Evolutionary conservation across 2,888 invertebrate genomes (phyloP).

Genomic region (Lumbricus terrestris): DNA sequence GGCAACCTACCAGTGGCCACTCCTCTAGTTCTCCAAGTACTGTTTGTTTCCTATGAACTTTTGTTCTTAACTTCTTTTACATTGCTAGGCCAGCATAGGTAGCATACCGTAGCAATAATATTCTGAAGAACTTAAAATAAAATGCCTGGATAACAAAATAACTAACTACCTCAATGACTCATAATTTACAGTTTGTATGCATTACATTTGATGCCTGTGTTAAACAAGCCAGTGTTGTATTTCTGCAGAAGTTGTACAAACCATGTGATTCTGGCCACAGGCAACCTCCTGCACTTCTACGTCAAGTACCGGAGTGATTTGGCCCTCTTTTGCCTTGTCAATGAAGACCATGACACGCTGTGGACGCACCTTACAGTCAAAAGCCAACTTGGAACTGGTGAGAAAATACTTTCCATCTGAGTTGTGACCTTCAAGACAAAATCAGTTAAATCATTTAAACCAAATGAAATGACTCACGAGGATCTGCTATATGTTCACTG

Average conservation of each 20-base stretch:
- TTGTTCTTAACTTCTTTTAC: too few species aligned
- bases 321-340: conserved; percentile 81
- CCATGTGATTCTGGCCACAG: conserved; percentile 88
- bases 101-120: too few species aligned
- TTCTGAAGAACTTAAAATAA: too few species aligned
- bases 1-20: too few species aligned
- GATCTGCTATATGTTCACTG: background rate
- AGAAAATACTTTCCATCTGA: conserved; percentile 93
- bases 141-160: too few species aligned
- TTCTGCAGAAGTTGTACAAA: conserved; percentile 60
- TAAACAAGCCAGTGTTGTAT: background rate
- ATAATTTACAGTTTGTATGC: background rate
- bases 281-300: conserved; percentile 85
- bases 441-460: background rate
- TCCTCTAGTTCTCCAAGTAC: too few species aligned
- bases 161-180: background rate
- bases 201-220: background rate
- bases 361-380: conserved; percentile 80
- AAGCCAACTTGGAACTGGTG: conserved; percentile 82
- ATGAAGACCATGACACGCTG: conserved; percentile 81
- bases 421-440: conserved; percentile 71
- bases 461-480: background rate
- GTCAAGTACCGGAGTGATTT: conserved; percentile 74
- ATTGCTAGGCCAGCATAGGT: too few species aligned
- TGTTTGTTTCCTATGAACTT: too few species aligned